A percentile compares a stretch with the other conserved stretches of the same genome.
These are phyloP conservation scores for Prionace glauca DNA, from an alignment of 2,797 vertebrate species.

Conservation along the genomic window DNA sequence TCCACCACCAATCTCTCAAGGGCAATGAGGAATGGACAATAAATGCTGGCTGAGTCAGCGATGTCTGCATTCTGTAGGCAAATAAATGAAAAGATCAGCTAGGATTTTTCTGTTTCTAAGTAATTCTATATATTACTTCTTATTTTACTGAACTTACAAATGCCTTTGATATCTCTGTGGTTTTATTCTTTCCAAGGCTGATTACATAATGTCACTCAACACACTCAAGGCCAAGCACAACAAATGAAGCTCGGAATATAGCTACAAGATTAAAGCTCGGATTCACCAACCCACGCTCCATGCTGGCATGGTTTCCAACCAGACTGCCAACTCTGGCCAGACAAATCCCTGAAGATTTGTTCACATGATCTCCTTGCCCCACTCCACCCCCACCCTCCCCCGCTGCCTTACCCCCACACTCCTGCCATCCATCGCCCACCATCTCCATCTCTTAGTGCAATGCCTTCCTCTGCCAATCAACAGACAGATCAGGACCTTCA, in stretches of 20 bases:
- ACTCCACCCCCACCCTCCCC: no score
- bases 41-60: no score
- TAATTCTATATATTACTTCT: neutral
- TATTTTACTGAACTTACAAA: neutral
- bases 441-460: neutral
- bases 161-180: neutral
- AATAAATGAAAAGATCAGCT: no score
- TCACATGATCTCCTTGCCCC: neutral
- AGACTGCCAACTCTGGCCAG: neutral
- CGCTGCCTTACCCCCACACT: neutral
- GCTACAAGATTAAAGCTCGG: neutral
- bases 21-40: no score
- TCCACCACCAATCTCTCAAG: no score
- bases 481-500: neutral
- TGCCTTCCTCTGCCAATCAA: neutral
- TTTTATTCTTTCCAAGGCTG: neutral
- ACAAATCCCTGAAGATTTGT: neutral
- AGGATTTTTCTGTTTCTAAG: no score
- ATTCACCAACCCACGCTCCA: neutral
- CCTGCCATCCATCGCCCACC: neutral
- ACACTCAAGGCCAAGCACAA: neutral
- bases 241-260: neutral
- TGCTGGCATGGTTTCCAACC: neutral
- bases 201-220: neutral
- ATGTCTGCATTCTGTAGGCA: no score